These are phyloP conservation scores for Zosterops pallidus DNA, from an alignment of 2,113 vertebrate genomes.

Conservation along the genomic window DNA sequence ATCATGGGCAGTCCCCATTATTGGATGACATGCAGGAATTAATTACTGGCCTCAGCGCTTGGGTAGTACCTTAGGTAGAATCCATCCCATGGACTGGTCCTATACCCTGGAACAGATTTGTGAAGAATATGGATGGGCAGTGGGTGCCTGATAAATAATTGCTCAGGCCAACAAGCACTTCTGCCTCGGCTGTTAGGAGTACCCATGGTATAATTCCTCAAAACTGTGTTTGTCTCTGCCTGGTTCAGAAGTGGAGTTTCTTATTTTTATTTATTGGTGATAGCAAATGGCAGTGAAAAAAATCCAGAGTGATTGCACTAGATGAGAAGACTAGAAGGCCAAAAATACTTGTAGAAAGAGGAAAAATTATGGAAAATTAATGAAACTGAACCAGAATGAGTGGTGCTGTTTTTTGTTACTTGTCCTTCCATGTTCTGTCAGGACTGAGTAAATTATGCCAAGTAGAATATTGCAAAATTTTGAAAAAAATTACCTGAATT, in stretches of 20 bases:
- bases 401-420: neutral
- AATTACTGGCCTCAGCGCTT: neutral
- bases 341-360: neutral
- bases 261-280: neutral
- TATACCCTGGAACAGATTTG: neutral
- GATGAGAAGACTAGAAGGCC: neutral
- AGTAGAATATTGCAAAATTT: neutral
- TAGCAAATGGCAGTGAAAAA: neutral
- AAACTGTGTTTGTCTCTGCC: neutral
- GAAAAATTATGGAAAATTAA: neutral
- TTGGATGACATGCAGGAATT: neutral
- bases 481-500: neutral
- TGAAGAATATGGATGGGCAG: neutral
- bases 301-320: neutral
- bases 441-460: neutral
- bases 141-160: neutral
- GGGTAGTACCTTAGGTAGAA: neutral
- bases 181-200: neutral
- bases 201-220: neutral
- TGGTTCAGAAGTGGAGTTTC: neutral
- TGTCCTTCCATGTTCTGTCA: neutral
- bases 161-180: neutral
- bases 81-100: neutral
- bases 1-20: neutral
- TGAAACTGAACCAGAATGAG: neutral